Percentiles rank a stretch among this genome's conserved stretches.
These are phyloP conservation scores for Mallotus villosus DNA, from an alignment of 2,797 vertebrate species.

Conservation along the genomic window DNA sequence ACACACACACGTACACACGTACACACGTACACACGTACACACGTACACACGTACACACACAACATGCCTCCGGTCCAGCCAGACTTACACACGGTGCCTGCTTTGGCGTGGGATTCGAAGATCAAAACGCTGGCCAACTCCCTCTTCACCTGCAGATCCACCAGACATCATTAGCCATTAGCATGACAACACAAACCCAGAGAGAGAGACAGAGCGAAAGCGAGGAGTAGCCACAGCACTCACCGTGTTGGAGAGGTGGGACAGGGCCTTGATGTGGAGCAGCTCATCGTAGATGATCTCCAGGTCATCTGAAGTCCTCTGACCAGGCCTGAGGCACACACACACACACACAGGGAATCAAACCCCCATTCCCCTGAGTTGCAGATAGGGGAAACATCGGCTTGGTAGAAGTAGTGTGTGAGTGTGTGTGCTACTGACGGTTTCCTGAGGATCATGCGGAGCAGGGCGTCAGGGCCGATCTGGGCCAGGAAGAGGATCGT, in stretches of 20 bases:
- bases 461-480: slow-evolving; percentile 93
- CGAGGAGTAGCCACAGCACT: slow-evolving; percentile 50
- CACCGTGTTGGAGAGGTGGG: slow-evolving; percentile 96
- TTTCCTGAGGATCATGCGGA: slow-evolving; percentile 97
- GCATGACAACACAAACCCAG: not conserved
- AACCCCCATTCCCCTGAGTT: no score
- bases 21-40: slow-evolving; percentile 5
- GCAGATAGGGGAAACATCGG: not conserved
- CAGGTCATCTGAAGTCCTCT: slow-evolving; percentile 93
- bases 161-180: no score
- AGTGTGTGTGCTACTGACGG: slow-evolving; percentile 75
- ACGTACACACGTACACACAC: slow-evolving; percentile 2
- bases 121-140: slow-evolving; percentile 94
- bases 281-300: slow-evolving; percentile 98
- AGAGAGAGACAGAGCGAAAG: not conserved
- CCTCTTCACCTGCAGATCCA: slow-evolving; percentile 83
- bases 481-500: slow-evolving; percentile 92
- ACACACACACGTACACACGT: slow-evolving; percentile 6
- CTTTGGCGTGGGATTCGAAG: slow-evolving; percentile 97
- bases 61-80: not conserved
- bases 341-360: slow-evolving; percentile 14
- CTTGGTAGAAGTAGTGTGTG: not conserved
- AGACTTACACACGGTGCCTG: slow-evolving; percentile 96
- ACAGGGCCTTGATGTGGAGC: slow-evolving; percentile 98
- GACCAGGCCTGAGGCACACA: slow-evolving; percentile 81